These are phyloP conservation scores for Limnothrissa miodon DNA, from an alignment of 2,113 vertebrate genomes.

Conservation along the genomic window DNA sequence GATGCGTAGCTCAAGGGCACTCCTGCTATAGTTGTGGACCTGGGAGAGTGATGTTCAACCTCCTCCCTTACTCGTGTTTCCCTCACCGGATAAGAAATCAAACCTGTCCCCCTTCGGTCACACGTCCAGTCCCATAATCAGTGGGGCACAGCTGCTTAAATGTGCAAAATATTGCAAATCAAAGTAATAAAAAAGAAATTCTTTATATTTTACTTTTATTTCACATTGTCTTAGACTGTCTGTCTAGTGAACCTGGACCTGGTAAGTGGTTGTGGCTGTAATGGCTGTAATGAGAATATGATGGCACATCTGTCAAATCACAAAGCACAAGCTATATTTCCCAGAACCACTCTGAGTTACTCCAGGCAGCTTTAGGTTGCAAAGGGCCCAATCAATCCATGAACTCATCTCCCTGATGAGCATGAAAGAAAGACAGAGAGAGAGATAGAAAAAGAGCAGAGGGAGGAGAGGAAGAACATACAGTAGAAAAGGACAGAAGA, in stretches of 20 bases:
- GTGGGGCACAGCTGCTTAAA: not conserved
- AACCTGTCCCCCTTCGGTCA: no score
- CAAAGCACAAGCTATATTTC: not conserved
- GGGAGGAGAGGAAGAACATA: not conserved
- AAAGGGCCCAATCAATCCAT: conserved; percentile 11
- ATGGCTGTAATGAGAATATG: conserved; percentile 3
- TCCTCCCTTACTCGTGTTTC: no score
- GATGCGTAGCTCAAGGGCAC: no score
- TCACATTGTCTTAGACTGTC: not conserved
- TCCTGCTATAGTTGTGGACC: no score
- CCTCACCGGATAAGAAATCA: no score
- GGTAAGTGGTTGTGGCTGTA: not conserved
- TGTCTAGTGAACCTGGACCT: not conserved
- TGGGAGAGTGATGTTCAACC: no score
- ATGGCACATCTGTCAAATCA: conserved; percentile 12
- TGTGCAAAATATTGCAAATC: no score
- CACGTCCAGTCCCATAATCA: no score
- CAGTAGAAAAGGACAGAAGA: not conserved
- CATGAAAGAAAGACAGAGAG: not conserved
- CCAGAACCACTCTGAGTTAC: not conserved
- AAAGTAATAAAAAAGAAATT: no score
- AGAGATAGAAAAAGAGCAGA: conserved; percentile 15
- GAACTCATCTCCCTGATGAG: conserved; percentile 8
- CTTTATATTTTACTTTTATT: not conserved
- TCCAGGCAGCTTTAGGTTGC: not conserved